Base-by-base conservation (phyloP, 2,113 vertebrate species). In the Scatophagus argus region DNA sequence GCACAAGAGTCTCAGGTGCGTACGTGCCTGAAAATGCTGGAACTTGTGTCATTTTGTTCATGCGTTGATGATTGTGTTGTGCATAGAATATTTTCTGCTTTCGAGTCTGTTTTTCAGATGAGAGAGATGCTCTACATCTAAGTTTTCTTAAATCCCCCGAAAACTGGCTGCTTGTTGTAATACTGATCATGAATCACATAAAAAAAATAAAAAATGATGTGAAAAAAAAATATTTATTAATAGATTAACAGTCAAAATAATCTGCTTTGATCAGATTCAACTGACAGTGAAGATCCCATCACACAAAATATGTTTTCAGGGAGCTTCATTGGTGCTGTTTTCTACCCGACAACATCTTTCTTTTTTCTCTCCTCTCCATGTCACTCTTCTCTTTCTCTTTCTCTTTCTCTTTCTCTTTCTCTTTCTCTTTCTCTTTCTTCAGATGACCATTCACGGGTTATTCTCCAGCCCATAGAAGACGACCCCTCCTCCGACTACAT, bases 401-500 rank as follows among this genome's bases (percentile, higher is more conserved):
- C 11, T 74, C 0, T 54, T 27, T 9, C 31, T 67, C 55, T 54
- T 32, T 65, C 34, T 9, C 59, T 2, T 47, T 67, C 14, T 17
- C n/a, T n/a, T n/a, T n/a, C n/a, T n/a, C n/a, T 61, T 52, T 82
- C 14, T 79, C 17, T 83, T 3, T 74, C 86, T 94, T 32, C 85
- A 99, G 98, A 99, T 94, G 98, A 99, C 93, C 98, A 99, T 90
- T 99, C 98, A 91, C 96, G 98, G 94, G 98, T 99, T 94, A 98
- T 99, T 93, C 94, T 99, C 87, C 97, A 99, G 87, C 97, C 98
- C 78, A 96, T 99, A 66, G 98, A 99, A 90, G 98, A 99, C 81
- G 98, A 99, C 87, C 97, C 98, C 79, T 97, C 98, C 91, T 99
- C 98, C 82, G 98, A 99, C 95, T 99, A 99, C 93, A 99, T 99